Evolutionary conservation across 2,113 vertebrate genomes (phyloP).

Genomic region (Eidolon helvum): DNA sequence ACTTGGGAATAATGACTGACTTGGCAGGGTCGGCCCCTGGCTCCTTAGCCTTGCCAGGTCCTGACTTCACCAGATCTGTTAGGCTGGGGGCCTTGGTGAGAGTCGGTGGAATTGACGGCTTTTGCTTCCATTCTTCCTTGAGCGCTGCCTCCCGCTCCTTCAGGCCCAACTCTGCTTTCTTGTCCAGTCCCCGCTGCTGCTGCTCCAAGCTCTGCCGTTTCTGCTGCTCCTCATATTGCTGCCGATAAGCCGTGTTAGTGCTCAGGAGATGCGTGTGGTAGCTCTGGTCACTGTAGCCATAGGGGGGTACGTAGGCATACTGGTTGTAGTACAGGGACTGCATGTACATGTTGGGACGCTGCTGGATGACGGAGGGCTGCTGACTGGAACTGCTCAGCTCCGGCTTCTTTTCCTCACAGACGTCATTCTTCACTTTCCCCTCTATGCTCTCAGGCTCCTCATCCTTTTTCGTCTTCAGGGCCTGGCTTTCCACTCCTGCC

Average conservation of each 20-base stretch:
- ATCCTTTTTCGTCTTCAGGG: constrained; percentile 93
- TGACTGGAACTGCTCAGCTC: constrained; percentile 87
- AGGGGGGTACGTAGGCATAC: constrained; percentile 95
- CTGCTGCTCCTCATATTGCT: constrained; percentile 95
- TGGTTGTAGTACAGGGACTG: constrained; percentile 99
- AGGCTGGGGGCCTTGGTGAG: constrained; percentile 95
- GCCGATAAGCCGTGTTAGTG: constrained; percentile 93
- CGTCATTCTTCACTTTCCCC: constrained; percentile 91
- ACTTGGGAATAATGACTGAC: constrained; percentile 93
- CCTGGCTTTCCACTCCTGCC: constrained; percentile 82
- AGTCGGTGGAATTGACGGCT: constrained; percentile 90
- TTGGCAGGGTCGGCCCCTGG: constrained; percentile 89
- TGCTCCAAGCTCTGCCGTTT: constrained; percentile 93
- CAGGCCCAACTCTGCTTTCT: constrained; percentile 90
- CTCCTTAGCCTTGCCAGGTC: constrained; percentile 90
- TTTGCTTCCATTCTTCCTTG: constrained; percentile 99
- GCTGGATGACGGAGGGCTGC: constrained; percentile 97
- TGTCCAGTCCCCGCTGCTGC: constrained; percentile 90
- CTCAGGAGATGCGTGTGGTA: constrained; percentile 97
- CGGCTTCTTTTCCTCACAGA: constrained; percentile 92
- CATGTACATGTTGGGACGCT: constrained; percentile 99
- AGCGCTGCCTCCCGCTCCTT: constrained; percentile 92
- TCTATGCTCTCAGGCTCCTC: constrained; percentile 91
- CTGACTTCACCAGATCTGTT: constrained; percentile 92
- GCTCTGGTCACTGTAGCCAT: constrained; percentile 95